A percentile compares a stretch with the other conserved stretches of the same genome.
Conservation (phyloP, 2,797 vertebrate species). For the Cryptoprocta ferox region DNA sequence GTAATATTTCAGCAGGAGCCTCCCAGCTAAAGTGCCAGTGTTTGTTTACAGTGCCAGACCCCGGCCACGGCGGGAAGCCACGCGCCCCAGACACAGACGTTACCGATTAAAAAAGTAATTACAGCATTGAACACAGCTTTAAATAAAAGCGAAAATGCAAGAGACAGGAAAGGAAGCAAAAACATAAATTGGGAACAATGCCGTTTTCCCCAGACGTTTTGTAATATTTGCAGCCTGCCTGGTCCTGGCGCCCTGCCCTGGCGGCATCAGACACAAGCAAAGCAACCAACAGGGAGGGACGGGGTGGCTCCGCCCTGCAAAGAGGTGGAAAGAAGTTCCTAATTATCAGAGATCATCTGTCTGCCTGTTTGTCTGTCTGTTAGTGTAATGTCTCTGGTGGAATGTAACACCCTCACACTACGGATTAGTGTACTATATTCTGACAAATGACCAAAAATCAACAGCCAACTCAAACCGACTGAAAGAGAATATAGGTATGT, state of each 20-base stretch:
- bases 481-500: neutral
- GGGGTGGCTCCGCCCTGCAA: neutral
- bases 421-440: neutral
- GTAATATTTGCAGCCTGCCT: conserved; percentile 23
- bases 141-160: conserved; percentile 75
- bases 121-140: conserved; percentile 70
- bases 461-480: neutral
- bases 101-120: conserved; percentile 78
- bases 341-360: neutral
- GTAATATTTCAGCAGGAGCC: conserved; percentile 70
- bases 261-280: neutral
- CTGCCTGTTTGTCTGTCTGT: neutral
- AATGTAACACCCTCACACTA: neutral
- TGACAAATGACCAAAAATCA: neutral
- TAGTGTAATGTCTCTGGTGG: neutral
- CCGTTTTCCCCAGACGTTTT: conserved; percentile 16
- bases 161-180: conserved; percentile 64
- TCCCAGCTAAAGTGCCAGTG: conserved; percentile 56
- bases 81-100: conserved; percentile 49
- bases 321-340: neutral
- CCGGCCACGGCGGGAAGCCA: neutral
- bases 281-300: neutral
- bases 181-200: conserved; percentile 65
- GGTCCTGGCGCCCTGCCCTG: neutral
- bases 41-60: conserved; percentile 62